Base-by-base conservation (phyloP, 2,797 vertebrate species). In the Pristis pectinata region DNA sequence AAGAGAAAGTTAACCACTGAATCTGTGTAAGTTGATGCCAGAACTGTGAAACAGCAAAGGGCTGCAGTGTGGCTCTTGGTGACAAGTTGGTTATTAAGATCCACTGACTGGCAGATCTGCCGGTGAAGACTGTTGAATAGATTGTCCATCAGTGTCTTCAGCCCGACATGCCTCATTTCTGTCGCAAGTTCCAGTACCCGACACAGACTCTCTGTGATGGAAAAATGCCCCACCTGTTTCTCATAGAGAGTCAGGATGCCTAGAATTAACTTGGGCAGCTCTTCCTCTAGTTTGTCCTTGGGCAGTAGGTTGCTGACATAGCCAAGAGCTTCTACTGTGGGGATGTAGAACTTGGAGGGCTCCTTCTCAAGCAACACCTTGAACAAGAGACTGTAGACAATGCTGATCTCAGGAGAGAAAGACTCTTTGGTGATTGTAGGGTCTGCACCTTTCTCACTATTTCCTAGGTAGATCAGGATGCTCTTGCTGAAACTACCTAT, bases 301-400 rank as follows among this genome's bases (percentile, higher is more conserved):
- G 91, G 61, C 27, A 93, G 37, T 64, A 93, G 41, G 64, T 64
- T 44, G 22, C 61, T 93, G 64, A 93, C 11, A 11, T 93, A 93
- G 19, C 91, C 91, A 70, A 93, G 91, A 72, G 91, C 91, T 93
- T 93, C 91, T 37, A 93, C 91, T 72, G 41, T 72, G 8, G 67
- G 37, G 41, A 93, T 93, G 64, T 93, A 93, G 9, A 93, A 72
- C 41, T 72, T 93, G 41, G 64, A 49, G 17, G 24, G 37, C 9
- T 93, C 41, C 64, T 93, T 93, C 64, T 93, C 61, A 30, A 93
- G 91, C 91, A 91, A 93, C 41, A 49, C 19, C 7, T 93, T 70
- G 41, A 93, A 93, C 37, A 93, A 49, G 41, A 93, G 19, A 72
- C n/a, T 93, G 6, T 93, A 93, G 24, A 93, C 8, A 61, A 93